Conservation (phyloP, 2,113 vertebrate genomes). For the Struthidea cinerea region DNA sequence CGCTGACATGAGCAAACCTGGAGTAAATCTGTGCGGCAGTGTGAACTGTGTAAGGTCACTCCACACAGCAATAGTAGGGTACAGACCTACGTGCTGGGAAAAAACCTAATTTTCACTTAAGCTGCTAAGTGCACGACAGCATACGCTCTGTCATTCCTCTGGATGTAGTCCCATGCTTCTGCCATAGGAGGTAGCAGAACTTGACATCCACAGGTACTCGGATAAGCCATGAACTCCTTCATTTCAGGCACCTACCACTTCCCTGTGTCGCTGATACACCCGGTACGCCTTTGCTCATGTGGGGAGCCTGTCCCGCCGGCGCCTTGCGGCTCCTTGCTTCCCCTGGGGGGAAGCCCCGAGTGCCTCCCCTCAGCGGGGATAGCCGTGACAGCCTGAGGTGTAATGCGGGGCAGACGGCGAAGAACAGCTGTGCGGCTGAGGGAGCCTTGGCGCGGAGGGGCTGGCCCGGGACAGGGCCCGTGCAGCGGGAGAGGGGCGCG, state of each 20-base stretch:
- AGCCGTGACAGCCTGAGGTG: rapidly evolving
- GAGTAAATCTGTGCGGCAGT: not conserved
- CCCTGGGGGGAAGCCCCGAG: too few relatives aligned
- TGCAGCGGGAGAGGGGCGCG: rapidly evolving
- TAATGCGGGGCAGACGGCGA: rapidly evolving
- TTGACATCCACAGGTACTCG: not conserved
- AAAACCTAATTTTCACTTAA: not conserved
- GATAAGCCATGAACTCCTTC: rapidly evolving
- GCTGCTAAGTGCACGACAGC: not conserved
- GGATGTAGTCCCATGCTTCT: not conserved
- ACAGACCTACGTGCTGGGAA: not conserved
- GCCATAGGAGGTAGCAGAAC: not conserved
- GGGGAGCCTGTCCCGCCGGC: rapidly evolving
- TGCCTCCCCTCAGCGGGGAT: not conserved
- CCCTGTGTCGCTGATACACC: rapidly evolving
- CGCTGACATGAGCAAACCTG: not conserved
- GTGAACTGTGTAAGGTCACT: rapidly evolving
- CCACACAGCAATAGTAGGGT: not conserved
- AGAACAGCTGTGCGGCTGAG: rapidly evolving
- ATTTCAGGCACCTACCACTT: not conserved
- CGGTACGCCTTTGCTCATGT: rapidly evolving
- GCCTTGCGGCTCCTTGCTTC: not conserved
- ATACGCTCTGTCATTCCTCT: not conserved
- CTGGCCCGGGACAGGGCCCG: rapidly evolving
- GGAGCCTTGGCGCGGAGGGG: not conserved